Percentiles rank a stretch among this genome's conserved stretches.
Evolutionary conservation across 2,113 vertebrate genomes (phyloP).

Genomic region (Peucedramus taeniatus): DNA sequence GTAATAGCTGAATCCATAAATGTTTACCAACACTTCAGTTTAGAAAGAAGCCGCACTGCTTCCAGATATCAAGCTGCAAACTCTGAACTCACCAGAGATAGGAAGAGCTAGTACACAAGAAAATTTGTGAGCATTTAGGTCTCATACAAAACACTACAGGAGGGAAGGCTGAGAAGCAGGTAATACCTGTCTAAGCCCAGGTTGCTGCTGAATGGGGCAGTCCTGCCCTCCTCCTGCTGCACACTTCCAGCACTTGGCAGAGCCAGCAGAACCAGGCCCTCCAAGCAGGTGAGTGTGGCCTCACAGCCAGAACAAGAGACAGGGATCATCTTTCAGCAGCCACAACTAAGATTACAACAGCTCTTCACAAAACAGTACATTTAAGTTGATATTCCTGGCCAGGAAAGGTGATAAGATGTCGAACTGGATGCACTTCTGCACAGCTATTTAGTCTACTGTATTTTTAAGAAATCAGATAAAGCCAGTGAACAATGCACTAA

Average conservation of each 20-base stretch:
- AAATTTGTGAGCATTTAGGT: background rate
- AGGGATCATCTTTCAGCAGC: background rate
- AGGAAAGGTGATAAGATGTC: background rate
- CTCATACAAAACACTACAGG: background rate
- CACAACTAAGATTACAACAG: background rate
- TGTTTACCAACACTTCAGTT: background rate
- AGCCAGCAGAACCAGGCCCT: background rate
- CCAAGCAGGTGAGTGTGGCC: background rate
- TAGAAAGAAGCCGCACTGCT: background rate
- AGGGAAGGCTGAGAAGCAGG: background rate
- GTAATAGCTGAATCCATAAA: background rate
- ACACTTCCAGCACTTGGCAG: fast-evolving
- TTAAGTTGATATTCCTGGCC: background rate
- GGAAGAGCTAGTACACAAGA: background rate
- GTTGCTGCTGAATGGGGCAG: background rate
- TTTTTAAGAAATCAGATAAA: background rate
- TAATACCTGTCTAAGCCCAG: background rate
- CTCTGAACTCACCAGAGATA: background rate
- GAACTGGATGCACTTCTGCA: background rate
- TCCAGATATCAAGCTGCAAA: background rate
- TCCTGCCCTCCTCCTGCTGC: background rate
- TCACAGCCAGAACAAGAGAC: background rate
- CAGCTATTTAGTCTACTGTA: background rate
- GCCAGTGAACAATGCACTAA: background rate
- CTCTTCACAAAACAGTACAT: background rate